Evolutionary conservation across 2,888 invertebrate genomes (phyloP), one percentile per base, ranked within the genome.

Genomic region (Eucera pruinosa): DNA sequence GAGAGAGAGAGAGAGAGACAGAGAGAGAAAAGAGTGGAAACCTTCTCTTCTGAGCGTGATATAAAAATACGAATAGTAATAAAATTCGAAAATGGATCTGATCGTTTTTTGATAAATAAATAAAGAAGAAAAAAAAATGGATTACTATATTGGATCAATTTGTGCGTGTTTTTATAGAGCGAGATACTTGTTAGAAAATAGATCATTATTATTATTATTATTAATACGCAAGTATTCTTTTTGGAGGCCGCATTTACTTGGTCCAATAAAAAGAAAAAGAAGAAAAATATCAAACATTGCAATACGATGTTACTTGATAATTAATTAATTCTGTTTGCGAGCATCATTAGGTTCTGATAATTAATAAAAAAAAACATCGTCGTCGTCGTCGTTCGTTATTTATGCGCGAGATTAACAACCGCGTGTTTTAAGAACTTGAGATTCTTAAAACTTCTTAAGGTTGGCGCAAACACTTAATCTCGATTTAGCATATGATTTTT

Each of bases 181-280:
- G n/a, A n/a, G n/a, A 55, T 58, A 57, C 47, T 54, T 61, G 33
- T n/a, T n/a, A n/a, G n/a, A n/a, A n/a, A n/a, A n/a, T n/a, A n/a
- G n/a, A n/a, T n/a, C n/a, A n/a, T n/a, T n/a, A n/a, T n/a, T n/a
- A n/a, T n/a, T n/a, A n/a, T n/a, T n/a, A n/a, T n/a, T n/a, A n/a
- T n/a, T n/a, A n/a, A n/a, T 30, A 39, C 47, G 60, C 67, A 69
- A 60, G 27, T 60, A 61, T 45, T n/a, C n/a, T n/a, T 61, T n/a
- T 62, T 25, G 36, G 73, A 73, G 73, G 68, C 73, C 65, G 73
- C 80, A 79, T 80, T 80, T 80, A 79, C 60, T 78, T 68, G 79
- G 45, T 79, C 64, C 64, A 60, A 60, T 47, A 52, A 43, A 36
- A 39, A 68, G 58, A 54, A 54, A 60, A 62, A 18, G 60, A n/a